Base-by-base conservation (phyloP, 2,888 invertebrate genomes). In the Carcina quercana region DNA sequence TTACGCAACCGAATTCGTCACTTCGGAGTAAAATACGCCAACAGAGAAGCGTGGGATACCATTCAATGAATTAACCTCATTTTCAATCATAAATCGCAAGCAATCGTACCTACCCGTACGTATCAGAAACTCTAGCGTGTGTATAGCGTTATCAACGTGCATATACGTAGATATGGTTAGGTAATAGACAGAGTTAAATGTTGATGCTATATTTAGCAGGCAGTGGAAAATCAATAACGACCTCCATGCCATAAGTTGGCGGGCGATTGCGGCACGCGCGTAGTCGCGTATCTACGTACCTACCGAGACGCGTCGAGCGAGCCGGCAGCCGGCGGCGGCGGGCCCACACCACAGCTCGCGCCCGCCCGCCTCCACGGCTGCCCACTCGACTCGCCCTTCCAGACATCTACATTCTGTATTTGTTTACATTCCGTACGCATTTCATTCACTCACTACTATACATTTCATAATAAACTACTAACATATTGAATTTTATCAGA, bases 371-470 rank as follows among this genome's bases (percentile, higher is more conserved):
- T 11, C 13, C 21, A 13, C 29, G 12, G 31, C 36, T 6, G 21
- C 25, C 30, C 21, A n/a, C n/a, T n/a, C n/a, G n/a, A 10, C n/a
- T 34, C 35, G 31, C 36, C 31, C 22, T 19, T 10, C 30, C 17
- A 14, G 11, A 15, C 22, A 10, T 22, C 15, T 13, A n/a, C n/a
- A n/a, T n/a, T n/a, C n/a, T n/a, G n/a, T n/a, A n/a, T n/a, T n/a
- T n/a, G n/a, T n/a, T 63, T 63, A 62, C 59, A 48, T 62, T 60
- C 41, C 40, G 45, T 43, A 37, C 40, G 43, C 54, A 53, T 52
- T 59, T 51, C 59, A 62, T 63, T 60, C 59, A 62, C 62, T 60
- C 59, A 61, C 45, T 37, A 38, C 45, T 35, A 48, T 39, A 32
- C 19, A 14, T 25, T 28, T 27, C 20, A 19, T 35, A 28, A 17